Conservation (phyloP, 2,797 vertebrate genomes). For the Squalus acanthias region DNA sequence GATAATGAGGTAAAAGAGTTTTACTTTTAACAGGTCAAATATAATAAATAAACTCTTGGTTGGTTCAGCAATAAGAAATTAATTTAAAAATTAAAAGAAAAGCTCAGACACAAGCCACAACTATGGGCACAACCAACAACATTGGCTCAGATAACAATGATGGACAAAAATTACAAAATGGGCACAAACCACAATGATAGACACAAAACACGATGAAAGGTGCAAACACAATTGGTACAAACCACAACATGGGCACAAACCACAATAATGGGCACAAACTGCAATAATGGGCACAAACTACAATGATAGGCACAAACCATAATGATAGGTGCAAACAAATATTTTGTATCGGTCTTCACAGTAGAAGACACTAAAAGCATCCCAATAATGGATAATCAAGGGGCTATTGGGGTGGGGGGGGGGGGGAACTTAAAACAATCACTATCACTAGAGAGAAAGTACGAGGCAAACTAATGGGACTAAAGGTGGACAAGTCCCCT, state of each 20-base stretch:
- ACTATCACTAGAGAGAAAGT: no score
- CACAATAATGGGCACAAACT: neutral
- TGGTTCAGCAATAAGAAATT: neutral
- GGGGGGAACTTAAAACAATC: no score
- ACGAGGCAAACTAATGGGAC: no score
- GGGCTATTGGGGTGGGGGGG: no score
- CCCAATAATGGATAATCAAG: no score
- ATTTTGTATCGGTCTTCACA: no score
- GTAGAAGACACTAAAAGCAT: no score
- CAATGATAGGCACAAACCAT: neutral
- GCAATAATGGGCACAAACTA: neutral
- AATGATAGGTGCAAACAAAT: neutral
- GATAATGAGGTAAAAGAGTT: neutral
- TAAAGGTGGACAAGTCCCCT: no score
- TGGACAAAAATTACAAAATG: neutral
- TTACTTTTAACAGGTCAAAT: neutral
- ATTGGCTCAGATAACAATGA: no score
- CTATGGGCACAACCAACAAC: neutral
- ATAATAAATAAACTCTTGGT: neutral
- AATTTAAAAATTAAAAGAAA: neutral
- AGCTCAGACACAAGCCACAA: neutral
- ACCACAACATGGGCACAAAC: neutral
- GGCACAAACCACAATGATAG: neutral
- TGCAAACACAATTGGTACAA: neutral
- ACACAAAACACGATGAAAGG: neutral